Conservation (phyloP, 2,888 invertebrate genomes). For the Ophraella communa region DNA sequence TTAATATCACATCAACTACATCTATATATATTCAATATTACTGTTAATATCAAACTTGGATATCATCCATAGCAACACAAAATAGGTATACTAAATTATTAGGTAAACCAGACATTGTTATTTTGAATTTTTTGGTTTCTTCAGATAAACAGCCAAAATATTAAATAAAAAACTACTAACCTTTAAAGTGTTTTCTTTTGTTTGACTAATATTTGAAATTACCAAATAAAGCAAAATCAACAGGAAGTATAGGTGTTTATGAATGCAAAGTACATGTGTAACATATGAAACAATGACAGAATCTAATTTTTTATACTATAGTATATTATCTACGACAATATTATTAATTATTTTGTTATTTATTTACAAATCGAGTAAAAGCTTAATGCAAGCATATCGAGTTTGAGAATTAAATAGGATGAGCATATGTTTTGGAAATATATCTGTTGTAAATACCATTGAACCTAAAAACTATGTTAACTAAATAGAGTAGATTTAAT, state of each 20-base stretch:
- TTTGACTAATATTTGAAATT: neutral
- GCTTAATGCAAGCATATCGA: neutral
- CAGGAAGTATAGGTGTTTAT: neutral
- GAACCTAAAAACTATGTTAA: neutral
- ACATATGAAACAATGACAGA: neutral
- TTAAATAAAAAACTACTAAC: neutral
- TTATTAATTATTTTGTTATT: too few relatives aligned
- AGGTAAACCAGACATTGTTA: neutral
- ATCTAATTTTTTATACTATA: neutral
- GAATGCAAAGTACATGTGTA: neutral
- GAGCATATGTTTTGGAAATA: conserved; percentile 24
- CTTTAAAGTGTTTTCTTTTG: too few relatives aligned
- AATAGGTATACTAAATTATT: neutral
- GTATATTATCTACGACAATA: too few relatives aligned
- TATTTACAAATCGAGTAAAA: neutral
- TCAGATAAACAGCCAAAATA: too few relatives aligned
- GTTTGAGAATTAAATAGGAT: neutral
- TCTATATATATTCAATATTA: neutral
- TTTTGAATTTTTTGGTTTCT: too few relatives aligned
- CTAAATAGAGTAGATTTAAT: conserved; percentile 1
- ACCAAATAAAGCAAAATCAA: neutral
- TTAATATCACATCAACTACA: neutral
- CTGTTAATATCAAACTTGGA: neutral
- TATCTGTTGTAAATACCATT: conserved; percentile 2
- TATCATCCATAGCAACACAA: neutral